Base-by-base conservation (phyloP, 2,113 vertebrate genomes). In the Prochilodus magdalenae region DNA sequence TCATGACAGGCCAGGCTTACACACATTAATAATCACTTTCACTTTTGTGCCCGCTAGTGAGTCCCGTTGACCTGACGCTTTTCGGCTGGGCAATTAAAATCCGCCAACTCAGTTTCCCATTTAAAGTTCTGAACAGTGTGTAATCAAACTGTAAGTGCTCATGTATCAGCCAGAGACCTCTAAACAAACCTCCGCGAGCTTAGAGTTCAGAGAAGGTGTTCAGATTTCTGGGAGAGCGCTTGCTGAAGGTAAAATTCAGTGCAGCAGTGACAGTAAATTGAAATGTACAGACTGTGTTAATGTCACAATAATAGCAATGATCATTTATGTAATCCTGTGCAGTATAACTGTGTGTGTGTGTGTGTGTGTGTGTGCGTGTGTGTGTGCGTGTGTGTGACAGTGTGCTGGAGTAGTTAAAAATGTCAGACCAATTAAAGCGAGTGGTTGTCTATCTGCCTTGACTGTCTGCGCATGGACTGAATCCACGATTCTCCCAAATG, bases 401-500 rank as follows among this genome's bases (percentile, higher is more conserved):
- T 55, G 53, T 67, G 59, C 12, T 81, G 36, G 57, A 77, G 53
- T 51, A 26, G 69, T 30, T 63, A 75, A 83, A 80, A 92, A 82
- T 85, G 77, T 86, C 88, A 81, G 75, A 79, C 83, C 84, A 90
- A 90, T 91, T 90, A 88, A 86, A 79, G 69, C 26, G 26, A 47
- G 47, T 53, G 73, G 73, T 87, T 87, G 18, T 75, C 53, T 53
- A 44, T 30, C 73, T 73, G 33, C 33, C 47, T 67, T 24, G 49
- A 77, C 33, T 10, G 36, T 77, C 81, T 63, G 40, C 36, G 67
- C 69, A 69, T 74, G 72, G 47, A 85, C 59, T 40, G 71, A 77
- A 82, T 72, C 30, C 27, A 27, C 24, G 57, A 75, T 85, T 87
- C 80, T 85, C 81, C 63, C 40, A 84, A 87, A 83, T 59, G 81